Conservation (phyloP, 1,140 invertebrate genomes). For the Tetraneura akinire region DNA sequence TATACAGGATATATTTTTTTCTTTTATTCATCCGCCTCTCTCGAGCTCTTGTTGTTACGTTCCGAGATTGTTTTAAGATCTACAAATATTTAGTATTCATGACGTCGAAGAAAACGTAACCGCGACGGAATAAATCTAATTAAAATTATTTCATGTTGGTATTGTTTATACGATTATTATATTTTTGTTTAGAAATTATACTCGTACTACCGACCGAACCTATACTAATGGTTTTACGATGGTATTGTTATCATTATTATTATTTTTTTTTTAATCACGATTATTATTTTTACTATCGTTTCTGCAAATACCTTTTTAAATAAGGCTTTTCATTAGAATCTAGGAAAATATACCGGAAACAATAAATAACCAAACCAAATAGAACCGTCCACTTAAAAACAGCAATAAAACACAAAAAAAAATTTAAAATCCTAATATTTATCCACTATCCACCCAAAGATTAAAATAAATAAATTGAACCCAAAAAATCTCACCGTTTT, state of each 20-base stretch:
- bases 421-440: too few relatives aligned
- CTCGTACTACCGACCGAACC: neutral
- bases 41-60: neutral
- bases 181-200: neutral
- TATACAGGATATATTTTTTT: neutral
- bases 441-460: too few relatives aligned
- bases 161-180: neutral
- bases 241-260: too few relatives aligned
- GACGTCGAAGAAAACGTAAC: neutral
- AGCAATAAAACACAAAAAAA: neutral
- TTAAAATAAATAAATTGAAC: too few relatives aligned
- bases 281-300: neutral
- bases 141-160: neutral
- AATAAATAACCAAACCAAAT: neutral
- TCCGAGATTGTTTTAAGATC: neutral
- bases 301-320: neutral
- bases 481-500: too few relatives aligned
- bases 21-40: neutral
- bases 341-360: neutral
- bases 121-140: conserved; percentile 15
- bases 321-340: neutral
- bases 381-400: neutral
- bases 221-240: neutral
- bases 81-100: neutral
- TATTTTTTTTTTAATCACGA: neutral